These are phyloP conservation scores for Triplophysa dalaica DNA, from an alignment of 2,113 vertebrate species.

Conservation along the genomic window DNA sequence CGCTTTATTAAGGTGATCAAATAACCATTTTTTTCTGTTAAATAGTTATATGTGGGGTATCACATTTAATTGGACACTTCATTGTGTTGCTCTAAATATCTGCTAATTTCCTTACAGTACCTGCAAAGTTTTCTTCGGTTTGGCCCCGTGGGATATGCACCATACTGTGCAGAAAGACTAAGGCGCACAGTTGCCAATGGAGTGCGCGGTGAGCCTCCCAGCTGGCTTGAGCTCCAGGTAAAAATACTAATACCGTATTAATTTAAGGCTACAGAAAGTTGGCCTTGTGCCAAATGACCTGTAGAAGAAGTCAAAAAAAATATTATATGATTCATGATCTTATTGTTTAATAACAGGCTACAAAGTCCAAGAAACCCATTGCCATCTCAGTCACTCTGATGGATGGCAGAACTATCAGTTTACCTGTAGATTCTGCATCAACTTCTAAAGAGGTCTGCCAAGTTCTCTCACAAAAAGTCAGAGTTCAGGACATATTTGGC, in stretches of 20 bases:
- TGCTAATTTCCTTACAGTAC: conserved; percentile 72
- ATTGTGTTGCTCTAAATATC: background rate
- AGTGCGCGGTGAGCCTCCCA: conserved; percentile 83
- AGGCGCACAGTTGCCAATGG: conserved; percentile 83
- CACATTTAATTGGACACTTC: background rate
- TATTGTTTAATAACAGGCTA: conserved; percentile 75
- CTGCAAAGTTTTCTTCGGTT: conserved; percentile 88
- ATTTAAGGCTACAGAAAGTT: too few relatives aligned
- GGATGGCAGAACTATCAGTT: conserved; percentile 79
- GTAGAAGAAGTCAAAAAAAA: background rate
- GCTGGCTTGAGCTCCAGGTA: conserved; percentile 95
- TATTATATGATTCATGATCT: background rate
- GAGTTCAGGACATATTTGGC: conserved; percentile 84
- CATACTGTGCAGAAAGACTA: conserved; percentile 86
- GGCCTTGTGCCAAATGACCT: background rate
- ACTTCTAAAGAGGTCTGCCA: conserved; percentile 87
- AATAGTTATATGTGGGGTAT: background rate
- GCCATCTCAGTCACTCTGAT: conserved; percentile 80
- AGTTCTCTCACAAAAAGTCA: conserved; percentile 77
- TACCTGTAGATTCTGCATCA: conserved; percentile 87
- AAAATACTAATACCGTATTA: background rate
- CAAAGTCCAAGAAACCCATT: conserved; percentile 87
- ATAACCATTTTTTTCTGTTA: background rate
- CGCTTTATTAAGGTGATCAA: conserved; percentile 79
- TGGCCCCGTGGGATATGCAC: conserved; percentile 78